Evolutionary conservation across 2,797 vertebrate genomes (phyloP).

Genomic region (Enteromius thamalakanensis): DNA sequence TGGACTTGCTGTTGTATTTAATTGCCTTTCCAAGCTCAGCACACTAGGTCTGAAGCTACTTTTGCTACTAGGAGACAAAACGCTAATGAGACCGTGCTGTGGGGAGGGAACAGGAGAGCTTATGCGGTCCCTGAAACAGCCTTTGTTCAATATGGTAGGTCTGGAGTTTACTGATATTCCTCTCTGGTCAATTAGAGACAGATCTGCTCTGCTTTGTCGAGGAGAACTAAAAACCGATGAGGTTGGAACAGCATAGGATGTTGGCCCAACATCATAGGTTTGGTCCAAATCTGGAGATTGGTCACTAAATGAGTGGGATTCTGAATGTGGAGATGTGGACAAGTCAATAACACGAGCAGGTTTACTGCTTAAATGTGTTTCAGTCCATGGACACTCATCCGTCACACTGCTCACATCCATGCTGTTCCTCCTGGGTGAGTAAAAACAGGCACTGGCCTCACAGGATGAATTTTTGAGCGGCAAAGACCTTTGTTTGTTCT

Average conservation of each 20-base stretch:
- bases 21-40: slow-evolving; percentile 31
- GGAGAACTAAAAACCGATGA: slow-evolving; percentile 30
- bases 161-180: slow-evolving; percentile 29
- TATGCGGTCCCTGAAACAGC: not conserved
- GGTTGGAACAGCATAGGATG: slow-evolving; percentile 8
- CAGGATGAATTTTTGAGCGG: not conserved
- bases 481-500: slow-evolving; percentile 26
- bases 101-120: not conserved
- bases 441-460: slow-evolving; percentile 51
- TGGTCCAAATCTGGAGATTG: slow-evolving; percentile 49
- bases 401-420: not conserved
- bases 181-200: slow-evolving; percentile 15
- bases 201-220: slow-evolving; percentile 26
- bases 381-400: slow-evolving; percentile 30
- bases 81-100: slow-evolving; percentile 29
- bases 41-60: slow-evolving; percentile 60
- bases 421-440: slow-evolving; percentile 51
- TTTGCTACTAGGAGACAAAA: slow-evolving; percentile 56
- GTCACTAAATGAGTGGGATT: slow-evolving; percentile 12
- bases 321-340: slow-evolving; percentile 40
- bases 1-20: slow-evolving; percentile 50
- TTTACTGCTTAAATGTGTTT: slow-evolving; percentile 3
- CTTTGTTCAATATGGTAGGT: slow-evolving; percentile 10
- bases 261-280: slow-evolving; percentile 43
- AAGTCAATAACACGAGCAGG: slow-evolving; percentile 62